Conservation (phyloP, 1,140 invertebrate genomes). For the Diprion similis region DNA sequence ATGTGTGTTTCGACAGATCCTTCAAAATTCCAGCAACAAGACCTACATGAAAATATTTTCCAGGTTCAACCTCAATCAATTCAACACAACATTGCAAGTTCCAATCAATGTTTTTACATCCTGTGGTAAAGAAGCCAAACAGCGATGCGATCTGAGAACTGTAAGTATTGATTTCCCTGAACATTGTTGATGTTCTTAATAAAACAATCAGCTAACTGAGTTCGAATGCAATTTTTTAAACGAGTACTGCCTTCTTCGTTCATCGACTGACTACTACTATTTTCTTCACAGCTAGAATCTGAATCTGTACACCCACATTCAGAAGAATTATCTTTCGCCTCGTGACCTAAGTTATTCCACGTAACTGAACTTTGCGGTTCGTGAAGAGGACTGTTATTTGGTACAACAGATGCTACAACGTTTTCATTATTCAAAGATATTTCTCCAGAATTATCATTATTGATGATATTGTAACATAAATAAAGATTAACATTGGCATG, state of each 20-base stretch:
- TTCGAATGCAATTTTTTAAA: neutral
- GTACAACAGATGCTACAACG: neutral
- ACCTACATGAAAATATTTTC: constrained; percentile 22
- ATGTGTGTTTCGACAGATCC: neutral
- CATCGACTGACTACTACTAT: neutral
- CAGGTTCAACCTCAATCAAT: constrained; percentile 11
- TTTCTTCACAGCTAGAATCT: neutral
- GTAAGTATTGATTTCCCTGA: constrained; percentile 16
- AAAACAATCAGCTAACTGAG: constrained; percentile 1
- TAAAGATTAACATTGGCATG: neutral
- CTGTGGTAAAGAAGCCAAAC: constrained; percentile 10
- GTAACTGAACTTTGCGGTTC: neutral
- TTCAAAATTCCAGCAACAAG: constrained; percentile 10
- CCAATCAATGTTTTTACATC: constrained; percentile 9
- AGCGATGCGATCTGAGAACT: constrained; percentile 20
- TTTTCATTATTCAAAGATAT: neutral
- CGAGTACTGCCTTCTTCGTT: neutral
- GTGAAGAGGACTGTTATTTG: neutral
- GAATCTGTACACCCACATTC: neutral
- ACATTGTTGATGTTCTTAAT: constrained; percentile 15
- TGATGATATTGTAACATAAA: neutral
- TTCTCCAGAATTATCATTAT: neutral
- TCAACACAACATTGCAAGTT: constrained; percentile 5
- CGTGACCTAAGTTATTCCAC: neutral
- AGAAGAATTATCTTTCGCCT: neutral